A percentile compares a stretch with the other conserved stretches of the same genome.
Evolutionary conservation across 2,113 vertebrate species (phyloP).

Genomic region (Fulmarus glacialis): DNA sequence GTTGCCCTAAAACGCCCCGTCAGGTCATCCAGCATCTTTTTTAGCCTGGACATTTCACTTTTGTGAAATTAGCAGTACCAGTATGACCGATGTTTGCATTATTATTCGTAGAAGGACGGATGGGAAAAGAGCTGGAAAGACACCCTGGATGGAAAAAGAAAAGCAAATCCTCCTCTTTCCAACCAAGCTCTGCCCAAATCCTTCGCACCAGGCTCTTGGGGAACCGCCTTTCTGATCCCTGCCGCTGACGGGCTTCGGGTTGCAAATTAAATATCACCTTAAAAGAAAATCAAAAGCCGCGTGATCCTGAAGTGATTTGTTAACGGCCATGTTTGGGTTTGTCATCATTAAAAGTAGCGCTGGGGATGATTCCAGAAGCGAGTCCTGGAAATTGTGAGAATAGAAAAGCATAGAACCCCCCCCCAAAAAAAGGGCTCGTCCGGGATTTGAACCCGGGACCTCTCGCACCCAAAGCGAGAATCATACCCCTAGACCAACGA

Average conservation of each 20-base stretch:
- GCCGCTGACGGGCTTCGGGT: too few species aligned
- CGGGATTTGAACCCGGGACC: slow-evolving; percentile 77
- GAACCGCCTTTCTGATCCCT: not conserved
- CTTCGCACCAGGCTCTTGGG: too few species aligned
- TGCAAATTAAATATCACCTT: too few species aligned
- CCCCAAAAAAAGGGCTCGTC: slow-evolving; percentile 56
- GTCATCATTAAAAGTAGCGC: accelerated
- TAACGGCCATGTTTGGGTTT: not conserved
- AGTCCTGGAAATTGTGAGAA: not conserved
- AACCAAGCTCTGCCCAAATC: not conserved
- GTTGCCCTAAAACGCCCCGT: not conserved
- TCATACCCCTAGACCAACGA: slow-evolving; percentile 69
- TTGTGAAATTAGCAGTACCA: not conserved
- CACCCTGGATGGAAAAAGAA: not conserved
- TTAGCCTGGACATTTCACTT: not conserved
- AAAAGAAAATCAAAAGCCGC: not conserved
- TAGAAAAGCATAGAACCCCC: not conserved
- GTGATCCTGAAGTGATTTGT: accelerated
- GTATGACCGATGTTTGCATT: too few species aligned
- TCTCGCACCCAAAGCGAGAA: slow-evolving; percentile 62
- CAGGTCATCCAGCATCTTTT: not conserved
- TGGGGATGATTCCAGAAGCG: too few species aligned
- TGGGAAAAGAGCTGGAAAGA: not conserved
- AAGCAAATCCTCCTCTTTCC: not conserved
- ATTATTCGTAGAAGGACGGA: not conserved